Percentiles rank a stretch among this genome's conserved stretches.
These are phyloP conservation scores for Chrysogorgia sp. DNA, from an alignment of 92 coral and sea anemone genomes.

Conservation along the genomic window DNA sequence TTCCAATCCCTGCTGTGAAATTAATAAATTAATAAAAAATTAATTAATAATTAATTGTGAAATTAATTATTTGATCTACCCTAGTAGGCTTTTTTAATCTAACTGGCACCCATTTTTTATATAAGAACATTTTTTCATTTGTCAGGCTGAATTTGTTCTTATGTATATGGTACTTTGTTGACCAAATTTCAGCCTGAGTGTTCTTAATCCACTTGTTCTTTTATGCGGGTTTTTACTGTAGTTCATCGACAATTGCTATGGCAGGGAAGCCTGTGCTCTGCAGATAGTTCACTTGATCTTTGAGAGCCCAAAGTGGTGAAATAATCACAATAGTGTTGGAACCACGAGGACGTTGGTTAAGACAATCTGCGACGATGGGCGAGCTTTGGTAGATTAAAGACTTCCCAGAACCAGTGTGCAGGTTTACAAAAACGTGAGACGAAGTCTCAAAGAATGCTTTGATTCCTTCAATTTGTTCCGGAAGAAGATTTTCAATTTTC, in stretches of 20 bases:
- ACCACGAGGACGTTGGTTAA: slow-evolving; percentile 60
- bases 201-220: too few relatives aligned
- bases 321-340: slow-evolving; percentile 57
- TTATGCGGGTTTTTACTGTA: too few relatives aligned
- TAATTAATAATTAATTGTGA: too few relatives aligned
- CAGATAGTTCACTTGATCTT: slow-evolving; percentile 70
- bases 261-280: slow-evolving; percentile 55
- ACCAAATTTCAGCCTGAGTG: too few relatives aligned
- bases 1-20: too few relatives aligned
- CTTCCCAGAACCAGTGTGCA: slow-evolving; percentile 75
- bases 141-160: too few relatives aligned
- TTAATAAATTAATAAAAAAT: too few relatives aligned
- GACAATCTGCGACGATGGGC: slow-evolving; percentile 56
- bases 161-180: too few relatives aligned
- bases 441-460: slow-evolving; percentile 53
- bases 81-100: too few relatives aligned
- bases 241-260: slow-evolving; percentile 67
- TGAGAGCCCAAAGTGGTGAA: slow-evolving; percentile 66
- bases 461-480: slow-evolving; percentile 60
- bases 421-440: slow-evolving; percentile 62
- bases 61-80: too few relatives aligned
- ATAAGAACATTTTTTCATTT: too few relatives aligned
- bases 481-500: slow-evolving; percentile 58
- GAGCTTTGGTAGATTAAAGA: slow-evolving; percentile 67
- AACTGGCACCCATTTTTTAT: too few relatives aligned